A percentile compares a stretch with the other conserved stretches of the same genome.
Conservation (phyloP, 2,888 invertebrate species). For the Cataglyphis cursor region DNA sequence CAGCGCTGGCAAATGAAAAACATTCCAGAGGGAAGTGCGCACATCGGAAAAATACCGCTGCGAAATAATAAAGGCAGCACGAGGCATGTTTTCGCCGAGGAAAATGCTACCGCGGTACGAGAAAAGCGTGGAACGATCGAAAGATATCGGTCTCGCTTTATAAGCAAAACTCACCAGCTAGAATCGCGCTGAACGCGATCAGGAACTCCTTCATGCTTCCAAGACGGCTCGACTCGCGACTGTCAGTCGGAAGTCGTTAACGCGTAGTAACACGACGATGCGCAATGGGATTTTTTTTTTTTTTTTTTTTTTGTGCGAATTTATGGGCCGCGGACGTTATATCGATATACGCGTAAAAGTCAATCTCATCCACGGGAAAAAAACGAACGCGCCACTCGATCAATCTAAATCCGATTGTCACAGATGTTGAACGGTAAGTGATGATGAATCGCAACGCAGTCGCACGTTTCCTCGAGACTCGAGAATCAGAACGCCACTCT, state of each 20-base stretch:
- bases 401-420: no score
- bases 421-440: background rate
- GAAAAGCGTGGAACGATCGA: background rate
- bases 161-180: conserved; percentile 85
- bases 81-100: no score
- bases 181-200: conserved; percentile 86
- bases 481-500: background rate
- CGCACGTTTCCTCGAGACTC: background rate
- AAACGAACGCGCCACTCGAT: background rate
- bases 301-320: background rate
- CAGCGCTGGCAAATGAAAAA: conserved; percentile 27
- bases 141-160: background rate
- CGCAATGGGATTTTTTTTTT: background rate
- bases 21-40: conserved; percentile 17
- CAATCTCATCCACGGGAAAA: background rate
- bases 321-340: no score
- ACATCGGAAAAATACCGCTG: background rate
- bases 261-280: background rate
- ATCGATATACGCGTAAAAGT: background rate
- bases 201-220: conserved; percentile 84
- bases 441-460: background rate
- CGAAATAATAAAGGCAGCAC: no score
- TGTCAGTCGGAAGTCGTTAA: background rate
- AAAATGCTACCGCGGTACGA: conserved; percentile 29
- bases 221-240: background rate